phyloP scores from a whole-genome alignment of 2,888 invertebrate genomes.

The Carterocephalus palaemon region DNA sequence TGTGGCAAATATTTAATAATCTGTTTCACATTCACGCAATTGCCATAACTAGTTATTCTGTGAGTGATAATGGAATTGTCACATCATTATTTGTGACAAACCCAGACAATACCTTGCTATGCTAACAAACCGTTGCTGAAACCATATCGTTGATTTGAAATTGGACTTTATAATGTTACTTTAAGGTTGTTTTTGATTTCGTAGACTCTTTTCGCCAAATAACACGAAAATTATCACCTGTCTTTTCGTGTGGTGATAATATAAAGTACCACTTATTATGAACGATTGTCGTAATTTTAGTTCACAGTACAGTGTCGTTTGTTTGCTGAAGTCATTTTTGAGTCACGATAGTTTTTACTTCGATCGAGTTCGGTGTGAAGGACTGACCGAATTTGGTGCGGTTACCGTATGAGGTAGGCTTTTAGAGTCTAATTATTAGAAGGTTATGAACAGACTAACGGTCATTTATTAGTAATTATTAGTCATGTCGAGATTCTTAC shows the following conservation, averaged over 20 bases:
- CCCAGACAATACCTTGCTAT: constrained; percentile 38
- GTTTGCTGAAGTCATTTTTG: constrained; percentile 38
- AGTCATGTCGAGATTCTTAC: too few relatives aligned
- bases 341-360: constrained; percentile 47
- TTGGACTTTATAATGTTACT: constrained; percentile 9
- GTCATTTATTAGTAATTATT: too few relatives aligned
- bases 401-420: constrained; percentile 8
- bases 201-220: constrained; percentile 23
- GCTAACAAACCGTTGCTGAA: constrained; percentile 26
- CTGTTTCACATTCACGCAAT: constrained; percentile 26
- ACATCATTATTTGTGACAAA: constrained; percentile 55
- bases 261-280: constrained; percentile 37
- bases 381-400: constrained; percentile 7
- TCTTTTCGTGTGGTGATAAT: constrained; percentile 50
- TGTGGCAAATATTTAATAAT: constrained; percentile 27
- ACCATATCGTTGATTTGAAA: neutral
- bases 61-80: constrained; percentile 49
- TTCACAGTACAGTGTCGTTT: constrained; percentile 44
- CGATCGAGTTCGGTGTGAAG: constrained; percentile 20
- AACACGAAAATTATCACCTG: constrained; percentile 40
- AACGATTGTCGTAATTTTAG: constrained; percentile 37
- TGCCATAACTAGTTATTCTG: constrained; percentile 10
- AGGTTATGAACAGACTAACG: too few relatives aligned
- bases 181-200: constrained; percentile 14
- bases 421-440: constrained; percentile 16